phyloP scores from a whole-genome alignment of 2,797 vertebrate species.

The Thripadectes ignobilis region DNA sequence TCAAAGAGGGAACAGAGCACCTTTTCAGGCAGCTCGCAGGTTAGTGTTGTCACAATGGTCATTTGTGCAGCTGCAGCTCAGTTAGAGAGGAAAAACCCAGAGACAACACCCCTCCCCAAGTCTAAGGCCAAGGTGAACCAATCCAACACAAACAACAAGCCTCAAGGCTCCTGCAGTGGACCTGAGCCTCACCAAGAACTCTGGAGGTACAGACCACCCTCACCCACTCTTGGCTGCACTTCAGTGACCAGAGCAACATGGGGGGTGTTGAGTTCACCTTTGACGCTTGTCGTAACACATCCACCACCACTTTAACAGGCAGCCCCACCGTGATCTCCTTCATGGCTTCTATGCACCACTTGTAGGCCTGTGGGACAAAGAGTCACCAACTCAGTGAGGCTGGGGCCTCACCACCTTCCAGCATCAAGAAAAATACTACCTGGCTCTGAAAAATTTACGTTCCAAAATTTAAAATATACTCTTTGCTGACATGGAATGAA shows the following conservation, averaged over 20 bases:
- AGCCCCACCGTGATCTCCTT: conserved; percentile 94
- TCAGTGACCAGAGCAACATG: background rate
- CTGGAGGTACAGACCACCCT: background rate
- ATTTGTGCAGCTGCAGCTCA: background rate
- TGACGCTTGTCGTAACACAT: conserved; percentile 97
- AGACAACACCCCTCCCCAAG: background rate
- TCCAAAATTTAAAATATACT: rapidly evolving
- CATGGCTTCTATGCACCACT: conserved; percentile 99
- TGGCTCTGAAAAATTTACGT: background rate
- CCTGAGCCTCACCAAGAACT: background rate
- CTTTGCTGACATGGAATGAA: background rate
- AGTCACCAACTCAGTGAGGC: background rate
- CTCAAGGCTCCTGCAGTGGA: background rate
- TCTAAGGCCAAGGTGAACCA: background rate
- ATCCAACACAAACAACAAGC: background rate
- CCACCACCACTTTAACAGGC: conserved; percentile 96
- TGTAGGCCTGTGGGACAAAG: conserved; percentile 86
- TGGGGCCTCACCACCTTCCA: background rate
- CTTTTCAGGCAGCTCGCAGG: background rate
- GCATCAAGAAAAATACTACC: background rate
- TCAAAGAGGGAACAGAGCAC: background rate
- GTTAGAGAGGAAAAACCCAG: background rate
- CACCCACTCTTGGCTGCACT: background rate
- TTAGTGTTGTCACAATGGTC: background rate
- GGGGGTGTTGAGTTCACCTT: conserved; percentile 80